phyloP scores from a whole-genome alignment of 2,797 vertebrate species.

The Diplodus sargus region DNA sequence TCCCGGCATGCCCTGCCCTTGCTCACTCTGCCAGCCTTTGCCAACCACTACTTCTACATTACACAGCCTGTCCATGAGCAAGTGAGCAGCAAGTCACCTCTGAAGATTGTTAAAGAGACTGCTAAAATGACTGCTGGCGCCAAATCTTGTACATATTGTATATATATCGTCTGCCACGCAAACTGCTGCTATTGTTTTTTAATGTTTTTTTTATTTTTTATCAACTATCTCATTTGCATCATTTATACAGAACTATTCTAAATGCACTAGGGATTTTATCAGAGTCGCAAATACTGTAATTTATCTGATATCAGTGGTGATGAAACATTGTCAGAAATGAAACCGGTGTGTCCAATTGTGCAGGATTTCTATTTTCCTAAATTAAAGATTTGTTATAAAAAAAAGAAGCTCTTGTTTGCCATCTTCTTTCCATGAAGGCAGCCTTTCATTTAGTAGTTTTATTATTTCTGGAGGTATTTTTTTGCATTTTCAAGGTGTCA shows the following conservation, averaged over 20 bases:
- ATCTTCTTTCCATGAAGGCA: constrained; percentile 35
- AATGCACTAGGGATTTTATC: constrained; percentile 64
- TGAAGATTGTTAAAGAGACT: constrained; percentile 41
- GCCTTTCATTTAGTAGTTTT: neutral
- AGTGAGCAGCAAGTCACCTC: constrained; percentile 67
- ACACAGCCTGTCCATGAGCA: constrained; percentile 83
- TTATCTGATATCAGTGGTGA: constrained; percentile 73
- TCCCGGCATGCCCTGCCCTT: constrained; percentile 86
- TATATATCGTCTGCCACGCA: constrained; percentile 64
- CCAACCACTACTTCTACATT: constrained; percentile 80
- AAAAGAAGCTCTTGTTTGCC: constrained; percentile 37
- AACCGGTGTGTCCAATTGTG: constrained; percentile 64
- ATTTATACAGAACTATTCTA: constrained; percentile 61
- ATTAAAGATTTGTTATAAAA: constrained; percentile 81
- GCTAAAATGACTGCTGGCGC: constrained; percentile 45
- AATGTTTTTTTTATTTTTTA: constrained; percentile 50
- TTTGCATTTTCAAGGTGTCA: no score
- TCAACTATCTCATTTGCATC: constrained; percentile 49
- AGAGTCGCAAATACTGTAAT: constrained; percentile 70
- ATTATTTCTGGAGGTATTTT: neutral
- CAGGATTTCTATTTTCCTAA: constrained; percentile 82
- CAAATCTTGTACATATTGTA: constrained; percentile 77
- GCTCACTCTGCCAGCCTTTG: constrained; percentile 86
- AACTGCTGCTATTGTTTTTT: constrained; percentile 79
- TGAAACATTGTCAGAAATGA: constrained; percentile 61